These are phyloP conservation scores for Aphis craccivora DNA, from an alignment of 1,140 invertebrate species.

Conservation along the genomic window DNA sequence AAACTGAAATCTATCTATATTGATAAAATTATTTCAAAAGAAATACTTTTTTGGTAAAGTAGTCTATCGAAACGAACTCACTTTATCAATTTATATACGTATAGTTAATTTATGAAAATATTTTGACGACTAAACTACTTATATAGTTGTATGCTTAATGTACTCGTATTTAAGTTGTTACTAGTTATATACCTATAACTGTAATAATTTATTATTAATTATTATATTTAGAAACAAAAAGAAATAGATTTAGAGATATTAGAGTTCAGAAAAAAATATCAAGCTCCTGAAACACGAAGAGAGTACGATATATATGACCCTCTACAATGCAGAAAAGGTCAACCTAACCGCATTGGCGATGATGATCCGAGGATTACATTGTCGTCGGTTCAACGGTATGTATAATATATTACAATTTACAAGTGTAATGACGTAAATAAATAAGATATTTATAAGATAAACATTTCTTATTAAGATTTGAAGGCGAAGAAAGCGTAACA, in stretches of 20 bases:
- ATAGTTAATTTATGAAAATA: no score
- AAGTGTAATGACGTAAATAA: background rate
- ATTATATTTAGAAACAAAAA: constrained; percentile 68
- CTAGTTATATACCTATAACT: no score
- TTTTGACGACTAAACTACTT: background rate
- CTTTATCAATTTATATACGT: background rate
- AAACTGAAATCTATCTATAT: background rate
- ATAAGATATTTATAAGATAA: background rate
- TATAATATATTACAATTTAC: background rate
- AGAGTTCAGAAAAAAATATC: constrained; percentile 75
- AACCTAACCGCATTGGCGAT: constrained; percentile 74
- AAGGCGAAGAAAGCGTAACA: constrained; percentile 77
- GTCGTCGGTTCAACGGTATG: constrained; percentile 76
- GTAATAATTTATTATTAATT: no score
- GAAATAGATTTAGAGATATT: constrained; percentile 76
- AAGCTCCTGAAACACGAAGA: constrained; percentile 75
- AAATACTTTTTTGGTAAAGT: background rate
- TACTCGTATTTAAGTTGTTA: no score
- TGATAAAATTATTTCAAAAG: background rate
- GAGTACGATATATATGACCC: constrained; percentile 90
- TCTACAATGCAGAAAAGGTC: constrained; percentile 75
- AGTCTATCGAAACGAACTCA: background rate
- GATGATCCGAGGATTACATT: constrained; percentile 74
- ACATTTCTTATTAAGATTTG: constrained; percentile 70
- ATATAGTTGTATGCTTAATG: background rate